Evolutionary conservation across 2,888 invertebrate genomes (phyloP).

Genomic region (Andrena marginata): DNA sequence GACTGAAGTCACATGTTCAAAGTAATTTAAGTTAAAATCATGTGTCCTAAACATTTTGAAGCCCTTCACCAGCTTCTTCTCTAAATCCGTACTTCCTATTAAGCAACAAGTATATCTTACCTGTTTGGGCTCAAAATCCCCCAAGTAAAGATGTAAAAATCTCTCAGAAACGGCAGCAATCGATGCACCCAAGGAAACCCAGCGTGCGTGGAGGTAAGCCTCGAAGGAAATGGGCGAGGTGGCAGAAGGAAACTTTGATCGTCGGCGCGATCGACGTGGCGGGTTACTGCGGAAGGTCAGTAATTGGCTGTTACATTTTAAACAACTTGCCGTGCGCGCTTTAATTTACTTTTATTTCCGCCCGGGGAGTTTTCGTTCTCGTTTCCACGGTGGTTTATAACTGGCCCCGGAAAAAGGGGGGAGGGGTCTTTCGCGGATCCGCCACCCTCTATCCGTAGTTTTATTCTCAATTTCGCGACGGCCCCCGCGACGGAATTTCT

Average conservation of each 20-base stretch:
- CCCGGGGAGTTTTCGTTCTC: conserved; percentile 75
- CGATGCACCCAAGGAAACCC: background rate
- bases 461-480: conserved; percentile 61
- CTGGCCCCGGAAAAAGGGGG: conserved; percentile 53
- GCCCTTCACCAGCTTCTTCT: too few relatives aligned
- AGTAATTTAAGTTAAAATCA: too few relatives aligned
- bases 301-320: conserved; percentile 81
- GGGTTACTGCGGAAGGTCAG: conserved; percentile 59
- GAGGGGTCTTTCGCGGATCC: conserved; percentile 37
- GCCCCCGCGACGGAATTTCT: conserved; percentile 32
- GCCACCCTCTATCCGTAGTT: conserved; percentile 44
- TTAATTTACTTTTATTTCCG: conserved; percentile 81
- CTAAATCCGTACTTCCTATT: too few relatives aligned
- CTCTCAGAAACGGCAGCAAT: background rate
- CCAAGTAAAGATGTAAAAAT: background rate
- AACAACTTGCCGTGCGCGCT: conserved; percentile 73
- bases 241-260: conserved; percentile 52
- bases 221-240: conserved; percentile 44
- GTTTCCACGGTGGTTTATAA: conserved; percentile 68
- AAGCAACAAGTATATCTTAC: too few relatives aligned
- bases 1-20: too few relatives aligned
- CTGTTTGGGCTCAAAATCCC: background rate
- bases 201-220: background rate
- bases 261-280: conserved; percentile 56
- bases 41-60: too few relatives aligned